These are phyloP conservation scores for Thinocorus orbignyianus DNA, from an alignment of 2,113 vertebrate species.

Conservation along the genomic window DNA sequence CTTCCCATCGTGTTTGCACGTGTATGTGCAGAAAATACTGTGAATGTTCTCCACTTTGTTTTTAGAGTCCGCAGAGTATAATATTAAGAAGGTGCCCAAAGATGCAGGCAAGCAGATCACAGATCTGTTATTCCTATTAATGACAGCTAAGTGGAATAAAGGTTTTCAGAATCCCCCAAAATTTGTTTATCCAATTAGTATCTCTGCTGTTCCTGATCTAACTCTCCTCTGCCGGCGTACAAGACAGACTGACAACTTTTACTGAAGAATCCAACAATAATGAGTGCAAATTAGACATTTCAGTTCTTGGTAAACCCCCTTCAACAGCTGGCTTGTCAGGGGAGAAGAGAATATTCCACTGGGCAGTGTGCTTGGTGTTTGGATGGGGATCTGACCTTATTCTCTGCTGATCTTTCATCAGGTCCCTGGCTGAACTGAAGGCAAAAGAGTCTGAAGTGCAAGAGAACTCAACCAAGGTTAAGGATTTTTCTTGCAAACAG, in stretches of 20 bases:
- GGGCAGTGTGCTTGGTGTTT: background rate
- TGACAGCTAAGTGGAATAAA: background rate
- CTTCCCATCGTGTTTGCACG: background rate
- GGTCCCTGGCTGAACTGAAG: background rate
- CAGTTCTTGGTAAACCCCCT: background rate
- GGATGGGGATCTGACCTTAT: background rate
- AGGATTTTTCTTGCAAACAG: background rate
- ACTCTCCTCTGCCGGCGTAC: background rate
- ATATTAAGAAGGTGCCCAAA: background rate
- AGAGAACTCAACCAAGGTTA: background rate
- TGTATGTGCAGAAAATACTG: background rate
- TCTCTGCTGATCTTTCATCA: background rate
- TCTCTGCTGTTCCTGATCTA: background rate
- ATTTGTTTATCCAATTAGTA: background rate
- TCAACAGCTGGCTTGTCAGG: background rate
- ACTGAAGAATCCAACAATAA: background rate
- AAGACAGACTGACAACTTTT: background rate
- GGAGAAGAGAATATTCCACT: background rate
- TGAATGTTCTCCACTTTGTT: background rate
- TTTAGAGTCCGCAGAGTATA: background rate
- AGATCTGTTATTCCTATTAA: background rate
- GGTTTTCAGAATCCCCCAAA: background rate
- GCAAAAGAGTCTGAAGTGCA: background rate
- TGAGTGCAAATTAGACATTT: background rate
- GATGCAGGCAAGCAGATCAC: background rate